phyloP scores from a whole-genome alignment of 2,888 invertebrate genomes.

The Amblyjoppa fuscipennis region DNA sequence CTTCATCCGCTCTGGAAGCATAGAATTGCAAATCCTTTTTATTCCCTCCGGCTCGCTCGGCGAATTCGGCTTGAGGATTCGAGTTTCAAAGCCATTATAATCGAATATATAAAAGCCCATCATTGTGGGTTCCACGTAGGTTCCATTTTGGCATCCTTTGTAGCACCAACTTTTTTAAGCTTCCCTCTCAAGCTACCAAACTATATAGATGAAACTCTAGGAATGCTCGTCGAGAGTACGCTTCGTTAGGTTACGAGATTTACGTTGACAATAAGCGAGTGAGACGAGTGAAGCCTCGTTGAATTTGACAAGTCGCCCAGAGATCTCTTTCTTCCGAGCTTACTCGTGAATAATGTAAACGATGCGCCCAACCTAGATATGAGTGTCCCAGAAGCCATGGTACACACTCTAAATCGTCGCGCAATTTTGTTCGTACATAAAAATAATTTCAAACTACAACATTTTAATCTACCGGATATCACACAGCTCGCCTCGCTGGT shows the following conservation, averaged over 20 bases:
- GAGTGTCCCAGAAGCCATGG: not conserved
- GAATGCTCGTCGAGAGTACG: slow-evolving; percentile 49
- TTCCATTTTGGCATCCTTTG: slow-evolving; percentile 56
- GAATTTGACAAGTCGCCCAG: slow-evolving; percentile 25
- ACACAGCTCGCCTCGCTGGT: not conserved
- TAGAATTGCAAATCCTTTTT: slow-evolving; percentile 59
- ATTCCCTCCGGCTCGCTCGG: slow-evolving; percentile 38
- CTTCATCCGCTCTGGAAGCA: slow-evolving; percentile 7
- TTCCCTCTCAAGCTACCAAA: not conserved
- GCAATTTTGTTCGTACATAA: not conserved
- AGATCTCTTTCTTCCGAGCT: slow-evolving; percentile 25
- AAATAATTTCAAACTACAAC: slow-evolving; percentile 1
- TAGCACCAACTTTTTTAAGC: slow-evolving; percentile 51
- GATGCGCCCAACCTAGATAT: slow-evolving; percentile 8
- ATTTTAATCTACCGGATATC: slow-evolving; percentile 5
- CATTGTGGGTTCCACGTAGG: slow-evolving; percentile 39
- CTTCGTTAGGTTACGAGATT: slow-evolving; percentile 64
- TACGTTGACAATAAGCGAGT: slow-evolving; percentile 60
- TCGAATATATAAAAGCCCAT: slow-evolving; percentile 58
- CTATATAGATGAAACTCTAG: slow-evolving; percentile 57
- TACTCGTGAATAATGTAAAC: slow-evolving; percentile 13
- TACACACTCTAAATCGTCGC: not conserved
- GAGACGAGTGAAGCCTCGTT: slow-evolving; percentile 48
- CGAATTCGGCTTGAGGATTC: slow-evolving; percentile 43
- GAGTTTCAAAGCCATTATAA: slow-evolving; percentile 59